These are phyloP conservation scores for Ictalurus punctatus DNA, from an alignment of 2,113 vertebrate genomes.

Conservation along the genomic window DNA sequence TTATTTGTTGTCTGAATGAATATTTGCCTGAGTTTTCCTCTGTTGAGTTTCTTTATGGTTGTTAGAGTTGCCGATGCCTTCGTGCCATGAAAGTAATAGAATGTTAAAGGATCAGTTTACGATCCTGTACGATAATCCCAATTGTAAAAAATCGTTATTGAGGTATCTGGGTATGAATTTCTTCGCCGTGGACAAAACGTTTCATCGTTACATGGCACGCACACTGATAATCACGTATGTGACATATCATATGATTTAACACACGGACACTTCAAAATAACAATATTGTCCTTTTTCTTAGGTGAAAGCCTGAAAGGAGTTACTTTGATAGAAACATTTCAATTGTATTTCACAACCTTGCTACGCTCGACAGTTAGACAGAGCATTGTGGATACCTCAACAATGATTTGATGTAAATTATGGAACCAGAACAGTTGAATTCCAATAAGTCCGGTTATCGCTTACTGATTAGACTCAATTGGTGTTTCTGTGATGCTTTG, in stretches of 20 bases:
- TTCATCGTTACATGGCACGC: neutral
- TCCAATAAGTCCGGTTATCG: neutral
- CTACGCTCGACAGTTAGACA: neutral
- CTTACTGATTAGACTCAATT: neutral
- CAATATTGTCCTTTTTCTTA: too few species aligned
- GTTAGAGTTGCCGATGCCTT: slow-evolving; percentile 12
- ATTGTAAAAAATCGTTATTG: neutral
- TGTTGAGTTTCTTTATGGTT: slow-evolving; percentile 13
- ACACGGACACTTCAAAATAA: neutral
- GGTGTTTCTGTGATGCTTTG: slow-evolving; percentile 19
- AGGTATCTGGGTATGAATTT: neutral
- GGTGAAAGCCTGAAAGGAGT: neutral
- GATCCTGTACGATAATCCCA: neutral
- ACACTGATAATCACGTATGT: neutral
- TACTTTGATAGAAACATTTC: neutral
- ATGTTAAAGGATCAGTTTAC: neutral
- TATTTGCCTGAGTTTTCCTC: neutral
- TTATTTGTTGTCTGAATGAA: slow-evolving; percentile 37
- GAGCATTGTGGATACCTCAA: too few species aligned
- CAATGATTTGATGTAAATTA: neutral
- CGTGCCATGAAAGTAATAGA: neutral
- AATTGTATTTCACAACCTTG: neutral
- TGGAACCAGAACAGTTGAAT: neutral
- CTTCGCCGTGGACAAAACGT: neutral
- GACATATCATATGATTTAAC: neutral